A percentile compares a stretch with the other conserved stretches of the same genome.
Conservation (phyloP, 2,797 vertebrate species). For the Cyclura pinguis region DNA sequence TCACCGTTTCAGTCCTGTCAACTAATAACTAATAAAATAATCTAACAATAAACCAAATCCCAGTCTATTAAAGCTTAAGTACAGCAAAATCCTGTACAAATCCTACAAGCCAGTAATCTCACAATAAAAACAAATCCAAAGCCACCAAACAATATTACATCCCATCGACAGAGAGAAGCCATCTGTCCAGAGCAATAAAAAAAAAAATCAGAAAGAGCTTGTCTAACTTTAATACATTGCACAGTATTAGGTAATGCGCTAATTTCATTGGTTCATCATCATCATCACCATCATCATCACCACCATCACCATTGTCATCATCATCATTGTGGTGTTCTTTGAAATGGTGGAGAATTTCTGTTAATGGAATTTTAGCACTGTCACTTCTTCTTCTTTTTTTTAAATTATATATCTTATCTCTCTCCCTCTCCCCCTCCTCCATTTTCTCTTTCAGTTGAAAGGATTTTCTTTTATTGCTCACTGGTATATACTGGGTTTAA, state of each 20-base stretch:
- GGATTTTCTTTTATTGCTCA: conserved; percentile 22
- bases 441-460: not conserved
- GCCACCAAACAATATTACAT: conserved; percentile 25
- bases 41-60: conserved; percentile 43
- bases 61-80: conserved; percentile 49
- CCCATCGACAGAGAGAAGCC: not conserved
- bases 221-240: not conserved
- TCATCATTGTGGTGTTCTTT: not conserved
- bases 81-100: conserved; percentile 40
- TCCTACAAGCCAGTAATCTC: conserved; percentile 39
- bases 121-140: conserved; percentile 36
- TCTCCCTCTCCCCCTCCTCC: not conserved
- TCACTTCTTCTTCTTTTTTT: no score
- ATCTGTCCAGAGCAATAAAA: conserved; percentile 18
- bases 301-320: not conserved
- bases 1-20: conserved; percentile 11
- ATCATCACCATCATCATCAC: not conserved
- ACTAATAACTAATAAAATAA: conserved; percentile 43
- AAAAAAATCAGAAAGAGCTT: conserved; percentile 23
- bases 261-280: no score
- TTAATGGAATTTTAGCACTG: not conserved
- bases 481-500: not conserved
- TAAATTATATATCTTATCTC: not conserved
- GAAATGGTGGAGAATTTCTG: not conserved
- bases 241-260: not conserved